Conservation (phyloP, 2,797 vertebrate species). For the Fratercula arctica region DNA sequence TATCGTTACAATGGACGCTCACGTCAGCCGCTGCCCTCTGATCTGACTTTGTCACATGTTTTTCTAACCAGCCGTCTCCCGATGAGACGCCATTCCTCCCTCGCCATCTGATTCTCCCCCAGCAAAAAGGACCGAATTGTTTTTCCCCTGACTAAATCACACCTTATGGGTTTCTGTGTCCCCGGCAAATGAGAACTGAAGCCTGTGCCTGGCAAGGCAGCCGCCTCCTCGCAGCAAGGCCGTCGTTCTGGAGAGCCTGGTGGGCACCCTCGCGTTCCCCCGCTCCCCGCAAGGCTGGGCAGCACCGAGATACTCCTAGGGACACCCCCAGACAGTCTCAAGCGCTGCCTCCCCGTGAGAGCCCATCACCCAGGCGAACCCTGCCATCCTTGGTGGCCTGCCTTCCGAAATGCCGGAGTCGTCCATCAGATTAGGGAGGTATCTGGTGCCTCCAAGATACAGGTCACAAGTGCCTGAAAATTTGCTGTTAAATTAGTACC, state of each 20-base stretch:
- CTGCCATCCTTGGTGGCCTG: neutral
- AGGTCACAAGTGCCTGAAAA: neutral
- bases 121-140: neutral
- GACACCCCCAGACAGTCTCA: neutral
- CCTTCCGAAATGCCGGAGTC: neutral
- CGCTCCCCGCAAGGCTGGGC: neutral
- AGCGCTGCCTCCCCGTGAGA: neutral
- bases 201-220: neutral
- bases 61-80: neutral
- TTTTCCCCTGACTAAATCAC: slow-evolving; percentile 7
- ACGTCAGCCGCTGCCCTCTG: slow-evolving; percentile 39
- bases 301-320: accelerated
- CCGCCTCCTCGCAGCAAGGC: neutral
- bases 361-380: accelerated
- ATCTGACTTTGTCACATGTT: slow-evolving; percentile 27
- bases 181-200: neutral
- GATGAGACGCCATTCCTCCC: neutral
- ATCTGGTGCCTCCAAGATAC: neutral
- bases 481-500: neutral
- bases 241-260: neutral
- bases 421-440: accelerated
- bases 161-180: neutral
- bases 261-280: neutral
- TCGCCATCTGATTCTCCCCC: neutral
- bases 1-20: slow-evolving; percentile 41